Conservation (phyloP, 2,797 vertebrate genomes). For the Helicolenus hilgendorfi region DNA sequence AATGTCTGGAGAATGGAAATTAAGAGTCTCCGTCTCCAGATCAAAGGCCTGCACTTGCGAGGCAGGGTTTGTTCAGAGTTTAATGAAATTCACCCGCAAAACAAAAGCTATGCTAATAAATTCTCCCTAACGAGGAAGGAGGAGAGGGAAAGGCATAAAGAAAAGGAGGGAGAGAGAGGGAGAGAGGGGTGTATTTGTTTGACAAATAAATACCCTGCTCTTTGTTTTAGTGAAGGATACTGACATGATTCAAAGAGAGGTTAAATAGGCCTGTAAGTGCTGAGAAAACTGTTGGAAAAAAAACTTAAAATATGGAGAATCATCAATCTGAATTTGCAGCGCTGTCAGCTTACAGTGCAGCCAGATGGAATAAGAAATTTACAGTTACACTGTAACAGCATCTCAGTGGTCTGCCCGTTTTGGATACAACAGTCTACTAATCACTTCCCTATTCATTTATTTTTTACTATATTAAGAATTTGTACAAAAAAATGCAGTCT, state of each 20-base stretch:
- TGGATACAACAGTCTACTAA: background rate
- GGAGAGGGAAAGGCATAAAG: constrained; percentile 60
- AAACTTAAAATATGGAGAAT: constrained; percentile 38
- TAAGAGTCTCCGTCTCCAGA: constrained; percentile 87
- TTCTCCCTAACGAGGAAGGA: constrained; percentile 84
- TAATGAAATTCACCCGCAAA: constrained; percentile 91
- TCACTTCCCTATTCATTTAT: background rate
- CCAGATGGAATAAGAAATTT: constrained; percentile 24
- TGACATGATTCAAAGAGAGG: constrained; percentile 81
- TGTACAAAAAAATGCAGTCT: background rate
- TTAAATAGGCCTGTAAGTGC: constrained; percentile 83
- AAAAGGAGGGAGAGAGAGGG: constrained; percentile 38
- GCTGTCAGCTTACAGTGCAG: constrained; percentile 27
- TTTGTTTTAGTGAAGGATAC: constrained; percentile 80
- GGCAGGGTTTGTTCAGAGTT: constrained; percentile 89
- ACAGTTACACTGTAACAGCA: background rate
- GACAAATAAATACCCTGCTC: constrained; percentile 84
- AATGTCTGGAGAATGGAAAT: constrained; percentile 91
- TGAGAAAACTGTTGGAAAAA: constrained; percentile 38
- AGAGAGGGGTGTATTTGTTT: constrained; percentile 82
- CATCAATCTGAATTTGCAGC: constrained; percentile 60
- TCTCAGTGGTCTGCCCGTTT: background rate
- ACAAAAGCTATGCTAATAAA: constrained; percentile 90
- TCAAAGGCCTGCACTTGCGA: constrained; percentile 86
- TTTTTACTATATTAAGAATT: background rate